A percentile compares a stretch with the other conserved stretches of the same genome.
phyloP scores from a whole-genome alignment of 2,113 vertebrate species.

The Oophaga pumilio region DNA sequence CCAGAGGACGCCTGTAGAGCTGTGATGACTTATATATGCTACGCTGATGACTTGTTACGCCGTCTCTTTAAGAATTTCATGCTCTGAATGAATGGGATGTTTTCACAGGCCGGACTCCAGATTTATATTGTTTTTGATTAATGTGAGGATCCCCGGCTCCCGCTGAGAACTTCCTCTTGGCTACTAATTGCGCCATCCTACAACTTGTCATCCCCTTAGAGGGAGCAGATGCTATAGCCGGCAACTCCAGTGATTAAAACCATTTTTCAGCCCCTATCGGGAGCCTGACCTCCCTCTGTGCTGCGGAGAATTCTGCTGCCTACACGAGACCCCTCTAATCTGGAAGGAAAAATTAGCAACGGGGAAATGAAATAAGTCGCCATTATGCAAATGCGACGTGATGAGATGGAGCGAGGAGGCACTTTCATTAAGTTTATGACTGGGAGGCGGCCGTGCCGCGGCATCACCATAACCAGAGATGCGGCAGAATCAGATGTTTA shows the following conservation, averaged over 20 bases:
- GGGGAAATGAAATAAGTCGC: conserved; percentile 77
- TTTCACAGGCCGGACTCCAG: background rate
- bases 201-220: conserved; percentile 38
- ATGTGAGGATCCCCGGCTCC: background rate
- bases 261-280: conserved; percentile 59
- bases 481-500: conserved; percentile 69
- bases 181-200: conserved; percentile 43
- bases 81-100: background rate
- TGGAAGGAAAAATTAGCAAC: conserved; percentile 68
- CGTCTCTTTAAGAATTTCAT: background rate
- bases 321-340: conserved; percentile 11
- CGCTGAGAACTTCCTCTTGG: conserved; percentile 21
- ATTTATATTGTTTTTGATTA: conserved; percentile 27
- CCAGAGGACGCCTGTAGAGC: too few relatives aligned
- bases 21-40: too few relatives aligned
- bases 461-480: conserved; percentile 68
- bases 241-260: conserved; percentile 63
- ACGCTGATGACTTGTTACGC: background rate
- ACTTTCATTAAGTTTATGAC: conserved; percentile 82
- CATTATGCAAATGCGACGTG: conserved; percentile 82
- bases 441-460: conserved; percentile 66
- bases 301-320: conserved; percentile 24
- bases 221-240: conserved; percentile 49
- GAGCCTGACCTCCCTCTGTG: conserved; percentile 57
- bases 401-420: conserved; percentile 75